phyloP scores from a whole-genome alignment of 2,797 vertebrate genomes.

The Cryptoblepharus egeriae region DNA sequence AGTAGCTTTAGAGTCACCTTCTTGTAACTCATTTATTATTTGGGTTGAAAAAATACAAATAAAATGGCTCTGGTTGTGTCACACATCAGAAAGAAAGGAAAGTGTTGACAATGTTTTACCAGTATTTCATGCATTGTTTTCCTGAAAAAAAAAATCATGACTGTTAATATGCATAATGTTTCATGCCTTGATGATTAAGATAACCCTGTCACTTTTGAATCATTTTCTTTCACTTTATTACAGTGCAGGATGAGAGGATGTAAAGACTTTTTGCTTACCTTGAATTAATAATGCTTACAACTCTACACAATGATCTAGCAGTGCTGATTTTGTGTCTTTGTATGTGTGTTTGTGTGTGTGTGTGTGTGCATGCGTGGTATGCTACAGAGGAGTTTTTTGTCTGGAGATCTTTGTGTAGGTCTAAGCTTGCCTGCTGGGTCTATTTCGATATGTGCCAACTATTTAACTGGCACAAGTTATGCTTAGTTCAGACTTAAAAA shows the following conservation, averaged over 20 bases:
- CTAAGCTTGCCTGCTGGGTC: too few species aligned
- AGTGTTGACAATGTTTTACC: background rate
- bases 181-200: background rate
- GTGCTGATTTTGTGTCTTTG: too few species aligned
- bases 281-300: background rate
- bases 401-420: too few species aligned
- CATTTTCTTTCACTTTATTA: background rate
- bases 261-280: background rate
- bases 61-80: background rate
- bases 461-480: background rate
- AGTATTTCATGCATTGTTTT: background rate
- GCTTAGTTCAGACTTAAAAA: background rate
- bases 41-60: slow-evolving; percentile 9
- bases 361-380: too few species aligned
- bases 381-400: too few species aligned
- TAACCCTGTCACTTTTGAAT: background rate
- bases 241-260: background rate
- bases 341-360: too few species aligned
- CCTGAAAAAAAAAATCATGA: background rate
- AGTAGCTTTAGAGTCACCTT: slow-evolving; percentile 7
- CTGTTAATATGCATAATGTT: background rate
- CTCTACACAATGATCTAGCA: too few species aligned
- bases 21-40: background rate
- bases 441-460: too few species aligned
- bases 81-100: background rate